Base-by-base conservation (phyloP, 2,888 invertebrate genomes). In the Chouioia cunea region DNA sequence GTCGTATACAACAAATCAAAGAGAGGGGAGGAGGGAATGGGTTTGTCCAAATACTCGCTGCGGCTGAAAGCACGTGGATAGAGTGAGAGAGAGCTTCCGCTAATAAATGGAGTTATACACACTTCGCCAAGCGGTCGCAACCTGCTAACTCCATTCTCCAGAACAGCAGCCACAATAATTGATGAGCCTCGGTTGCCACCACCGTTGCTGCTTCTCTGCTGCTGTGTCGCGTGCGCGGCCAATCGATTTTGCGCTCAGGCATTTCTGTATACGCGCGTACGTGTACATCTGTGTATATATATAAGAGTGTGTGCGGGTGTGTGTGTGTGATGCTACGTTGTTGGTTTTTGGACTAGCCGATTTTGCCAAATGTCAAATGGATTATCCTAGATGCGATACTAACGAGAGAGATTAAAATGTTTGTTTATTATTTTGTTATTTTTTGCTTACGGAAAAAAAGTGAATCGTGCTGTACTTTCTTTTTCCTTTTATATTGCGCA, bases 81-180 rank as follows among this genome's bases (percentile, higher is more conserved):
- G 4, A 54, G 16, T 27, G 54, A n/a, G n/a, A n/a, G 36, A 1
- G 36, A 36, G 36, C 36, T 36, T 36, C 36, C 56, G 56, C 43
- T 56, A 56, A 56, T 56, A 56, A 56, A 56, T 56, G 56, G 56
- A 56, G 36, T 56, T 56, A 56, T 56, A 56, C 56, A 36, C 36
- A 56, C 43, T 56, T 56, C 43, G 16, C 56, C 36, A 56, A 43
- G 36, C 18, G 56, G 36, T 36, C 36, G 36, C 36, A 12, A 12
- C 56, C 46, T 22, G 47, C 58, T 59, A 59, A 59, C 58, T 59
- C 58, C 44, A 59, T 59, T 59, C 43, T 59, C 46, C 22, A 20
- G 47, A 59, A 47, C 22, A 47, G 58, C 58, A 59, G 47, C 58
- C 58, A 23, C 58, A 59, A 59, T 59, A 59, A 59, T 59, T 43